Conservation (phyloP, 2,888 invertebrate species). For the Lithophane leautieri region DNA sequence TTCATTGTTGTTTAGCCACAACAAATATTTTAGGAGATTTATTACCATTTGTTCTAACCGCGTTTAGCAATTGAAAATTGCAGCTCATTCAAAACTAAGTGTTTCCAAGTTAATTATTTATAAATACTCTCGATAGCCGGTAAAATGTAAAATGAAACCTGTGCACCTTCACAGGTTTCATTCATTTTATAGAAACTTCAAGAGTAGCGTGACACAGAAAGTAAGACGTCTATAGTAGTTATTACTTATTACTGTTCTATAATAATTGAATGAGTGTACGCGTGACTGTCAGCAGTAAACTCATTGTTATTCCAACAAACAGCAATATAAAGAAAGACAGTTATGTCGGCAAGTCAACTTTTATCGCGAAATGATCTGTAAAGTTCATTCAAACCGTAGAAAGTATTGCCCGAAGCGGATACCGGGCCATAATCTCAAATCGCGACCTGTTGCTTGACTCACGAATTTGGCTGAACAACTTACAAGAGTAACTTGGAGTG, state of each 20-base stretch:
- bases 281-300: conserved; percentile 40
- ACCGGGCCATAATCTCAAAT: conserved; percentile 52
- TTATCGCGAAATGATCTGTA: conserved; percentile 50
- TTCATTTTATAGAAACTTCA: conserved; percentile 2
- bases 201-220: conserved; percentile 26
- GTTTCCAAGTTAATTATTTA: background rate
- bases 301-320: conserved; percentile 51
- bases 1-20: conserved; percentile 53
- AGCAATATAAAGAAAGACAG: conserved; percentile 42
- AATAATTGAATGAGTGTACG: conserved; percentile 29
- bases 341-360: conserved; percentile 38
- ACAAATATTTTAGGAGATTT: conserved; percentile 23
- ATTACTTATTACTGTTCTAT: conserved; percentile 13
- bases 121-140: background rate
- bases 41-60: background rate
- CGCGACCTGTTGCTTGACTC: conserved; percentile 73
- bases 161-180: background rate
- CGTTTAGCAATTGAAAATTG: conserved; percentile 8
- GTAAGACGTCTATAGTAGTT: conserved; percentile 4
- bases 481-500: conserved; percentile 18
- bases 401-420: conserved; percentile 50
- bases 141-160: too few species aligned
- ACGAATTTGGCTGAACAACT: conserved; percentile 49
- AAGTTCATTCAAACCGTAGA: conserved; percentile 56
- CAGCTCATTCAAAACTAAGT: background rate